A percentile compares a stretch with the other conserved stretches of the same genome.
Conservation (phyloP, 2,888 invertebrate genomes). For the Mylabris sibirica region DNA sequence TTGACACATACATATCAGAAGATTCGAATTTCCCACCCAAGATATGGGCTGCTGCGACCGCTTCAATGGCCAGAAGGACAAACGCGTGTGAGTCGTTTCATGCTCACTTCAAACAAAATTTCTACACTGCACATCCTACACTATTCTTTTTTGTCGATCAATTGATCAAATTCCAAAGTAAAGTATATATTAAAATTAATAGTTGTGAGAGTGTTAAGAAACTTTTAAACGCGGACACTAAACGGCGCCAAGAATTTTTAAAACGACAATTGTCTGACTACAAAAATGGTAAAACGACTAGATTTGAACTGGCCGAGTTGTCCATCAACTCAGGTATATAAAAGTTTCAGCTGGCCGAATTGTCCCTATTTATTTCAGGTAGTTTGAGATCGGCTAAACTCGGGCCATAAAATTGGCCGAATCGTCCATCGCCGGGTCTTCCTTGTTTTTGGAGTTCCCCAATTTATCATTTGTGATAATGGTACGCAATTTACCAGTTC, state of each 20-base stretch:
- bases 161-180: neutral
- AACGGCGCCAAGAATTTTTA: too few relatives aligned
- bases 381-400: neutral
- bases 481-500: too few relatives aligned
- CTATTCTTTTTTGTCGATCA: neutral
- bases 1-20: neutral
- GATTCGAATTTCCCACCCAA: neutral
- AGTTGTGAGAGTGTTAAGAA: neutral
- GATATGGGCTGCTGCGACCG: neutral
- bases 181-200: conserved; percentile 4
- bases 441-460: too few relatives aligned
- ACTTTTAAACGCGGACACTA: too few relatives aligned
- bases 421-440: neutral
- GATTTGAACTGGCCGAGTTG: neutral
- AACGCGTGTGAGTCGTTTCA: neutral
- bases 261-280: too few relatives aligned
- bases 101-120: neutral
- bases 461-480: too few relatives aligned
- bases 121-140: neutral
- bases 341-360: too few relatives aligned
- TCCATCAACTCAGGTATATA: neutral
- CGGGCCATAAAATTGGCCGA: neutral
- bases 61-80: neutral
- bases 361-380: too few relatives aligned
- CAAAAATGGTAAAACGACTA: too few relatives aligned